Conservation (phyloP, 2,888 invertebrate genomes). For the Prostheceraeus crozeri region DNA sequence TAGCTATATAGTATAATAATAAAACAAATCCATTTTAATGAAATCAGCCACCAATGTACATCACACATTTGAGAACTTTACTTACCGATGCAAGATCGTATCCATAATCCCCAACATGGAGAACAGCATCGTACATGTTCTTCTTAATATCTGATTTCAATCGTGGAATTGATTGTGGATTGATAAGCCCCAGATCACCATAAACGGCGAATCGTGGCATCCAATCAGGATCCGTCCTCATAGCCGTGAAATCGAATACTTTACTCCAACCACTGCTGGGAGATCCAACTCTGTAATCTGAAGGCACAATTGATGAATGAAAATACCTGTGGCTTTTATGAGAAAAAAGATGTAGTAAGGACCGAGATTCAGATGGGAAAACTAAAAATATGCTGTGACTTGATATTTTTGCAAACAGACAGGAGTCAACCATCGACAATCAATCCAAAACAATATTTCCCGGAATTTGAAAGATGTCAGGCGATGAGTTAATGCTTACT, state of each 20-base stretch:
- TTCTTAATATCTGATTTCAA: conserved; percentile 40
- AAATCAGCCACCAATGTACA: no score
- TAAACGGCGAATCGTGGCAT: conserved; percentile 44
- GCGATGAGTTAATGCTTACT: no score
- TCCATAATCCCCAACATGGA: conserved; percentile 47
- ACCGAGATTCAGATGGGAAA: no score
- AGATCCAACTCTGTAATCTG: not conserved
- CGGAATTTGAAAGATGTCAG: no score
- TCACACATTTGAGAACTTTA: no score
- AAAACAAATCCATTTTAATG: no score
- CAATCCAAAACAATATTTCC: no score
- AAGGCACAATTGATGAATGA: conserved; percentile 2
- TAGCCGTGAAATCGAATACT: not conserved
- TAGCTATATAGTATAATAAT: no score
- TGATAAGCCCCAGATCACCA: conserved; percentile 45
- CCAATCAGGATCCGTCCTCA: conserved; percentile 31
- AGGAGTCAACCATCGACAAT: no score
- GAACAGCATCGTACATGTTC: conserved; percentile 43
- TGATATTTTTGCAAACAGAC: no score
- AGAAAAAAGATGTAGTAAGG: no score
- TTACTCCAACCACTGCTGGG: not conserved
- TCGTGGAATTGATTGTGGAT: conserved; percentile 41
- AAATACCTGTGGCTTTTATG: conserved; percentile 15
- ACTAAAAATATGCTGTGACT: no score
- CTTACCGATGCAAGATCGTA: conserved; percentile 60